Evolutionary conservation across 2,797 vertebrate species (phyloP), one percentile per base, ranked within the genome.

Genomic region (Nyctalus aviator): DNA sequence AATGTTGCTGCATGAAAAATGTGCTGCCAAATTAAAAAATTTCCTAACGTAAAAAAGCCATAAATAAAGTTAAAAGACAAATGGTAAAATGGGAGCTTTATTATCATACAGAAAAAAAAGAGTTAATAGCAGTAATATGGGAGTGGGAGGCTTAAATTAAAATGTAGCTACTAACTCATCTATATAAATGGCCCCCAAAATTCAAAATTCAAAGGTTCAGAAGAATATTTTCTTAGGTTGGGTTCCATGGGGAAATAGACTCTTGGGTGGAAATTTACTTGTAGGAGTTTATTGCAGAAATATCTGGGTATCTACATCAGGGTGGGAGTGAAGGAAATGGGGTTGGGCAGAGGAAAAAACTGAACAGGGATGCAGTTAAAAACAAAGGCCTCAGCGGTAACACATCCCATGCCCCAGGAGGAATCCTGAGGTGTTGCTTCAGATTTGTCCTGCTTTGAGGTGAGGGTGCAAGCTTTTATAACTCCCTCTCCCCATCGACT

Each of bases 41-140:
- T 50, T 82, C 18, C 25, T 71, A 57, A 37, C 3, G 30, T 85
- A 35, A 91, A 76, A 95, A 95, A 48, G 5, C 17, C 17, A 76
- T 17, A 17, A 87, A 69, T 90, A 82, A 93, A 88, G 75, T 73
- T 44, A 88, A 18, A 85, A 77, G 48, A 55, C 21, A 91, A 89
- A 82, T 55, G 68, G 82, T 72, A 46, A 88, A 92, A 85, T 53
- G n/a, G 71, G 53, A 84, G 35, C 13, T 9, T 66, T 83, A n/a
- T 68, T 59, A 37, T 59, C 66, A 66, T 53, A 68, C 3, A 68
- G 53, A 76, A 92, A 86, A 77, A 30, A 46, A 53, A 72, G 21
- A 64, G 55, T 62, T 82, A 81, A 79, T 11, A 25, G 71, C 57
- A 93, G 9, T 53, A 93, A 59, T 41, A 57, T 9, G n/a, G 37